These are phyloP conservation scores for Melolontha melolontha DNA, from an alignment of 2,888 invertebrate species.

Conservation along the genomic window DNA sequence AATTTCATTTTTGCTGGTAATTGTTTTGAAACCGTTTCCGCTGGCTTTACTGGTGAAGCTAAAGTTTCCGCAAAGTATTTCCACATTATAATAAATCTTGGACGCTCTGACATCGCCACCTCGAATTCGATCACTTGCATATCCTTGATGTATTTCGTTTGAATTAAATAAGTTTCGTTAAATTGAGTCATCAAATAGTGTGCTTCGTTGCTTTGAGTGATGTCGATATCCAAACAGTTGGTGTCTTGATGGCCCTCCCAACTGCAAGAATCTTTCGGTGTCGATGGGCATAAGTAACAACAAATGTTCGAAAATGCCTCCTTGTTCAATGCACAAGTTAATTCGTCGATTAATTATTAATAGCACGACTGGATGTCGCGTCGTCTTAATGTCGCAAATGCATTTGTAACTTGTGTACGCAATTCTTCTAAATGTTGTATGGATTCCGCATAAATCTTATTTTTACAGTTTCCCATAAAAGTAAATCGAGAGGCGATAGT, in stretches of 20 bases:
- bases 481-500: too few species aligned
- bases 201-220: conserved; percentile 14
- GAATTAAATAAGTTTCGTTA: conserved; percentile 40
- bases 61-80: conserved; percentile 40
- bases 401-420: too few species aligned
- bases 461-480: too few species aligned
- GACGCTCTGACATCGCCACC: conserved; percentile 20
- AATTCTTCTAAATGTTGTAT: too few species aligned
- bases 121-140: conserved; percentile 25
- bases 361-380: too few species aligned
- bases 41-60: conserved; percentile 35
- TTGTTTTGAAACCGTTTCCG: conserved; percentile 23
- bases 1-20: conserved; percentile 34
- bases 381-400: too few species aligned
- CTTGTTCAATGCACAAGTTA: too few species aligned
- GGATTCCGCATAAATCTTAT: too few species aligned
- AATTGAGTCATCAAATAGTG: conserved; percentile 38
- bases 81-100: conserved; percentile 36
- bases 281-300: conserved; percentile 43
- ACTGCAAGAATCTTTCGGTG: conserved; percentile 31
- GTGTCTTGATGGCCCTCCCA: conserved; percentile 39
- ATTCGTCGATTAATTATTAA: too few species aligned
- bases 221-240: conserved; percentile 30
- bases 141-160: conserved; percentile 25
- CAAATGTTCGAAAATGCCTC: too few species aligned